These are phyloP conservation scores for Potamilus streckersoni DNA, from an alignment of 1,140 invertebrate genomes.

Conservation along the genomic window DNA sequence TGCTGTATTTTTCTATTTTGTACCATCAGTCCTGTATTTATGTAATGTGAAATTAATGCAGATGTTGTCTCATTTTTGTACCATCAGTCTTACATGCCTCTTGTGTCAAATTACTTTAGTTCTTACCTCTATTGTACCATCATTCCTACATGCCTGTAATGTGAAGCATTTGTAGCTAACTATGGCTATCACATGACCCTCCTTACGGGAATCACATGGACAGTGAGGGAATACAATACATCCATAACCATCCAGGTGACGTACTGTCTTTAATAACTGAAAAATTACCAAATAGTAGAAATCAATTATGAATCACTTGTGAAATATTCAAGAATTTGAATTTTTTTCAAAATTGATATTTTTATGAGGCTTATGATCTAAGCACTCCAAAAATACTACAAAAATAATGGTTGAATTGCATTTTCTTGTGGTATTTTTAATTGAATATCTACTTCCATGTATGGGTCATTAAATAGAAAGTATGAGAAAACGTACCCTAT, in stretches of 20 bases:
- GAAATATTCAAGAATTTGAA: too few species aligned
- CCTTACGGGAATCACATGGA: constrained; percentile 92
- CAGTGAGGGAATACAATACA: constrained; percentile 95
- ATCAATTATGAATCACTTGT: not conserved
- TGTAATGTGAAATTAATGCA: not conserved
- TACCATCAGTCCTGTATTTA: not conserved
- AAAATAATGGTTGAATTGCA: too few species aligned
- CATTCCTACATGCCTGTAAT: constrained; percentile 88
- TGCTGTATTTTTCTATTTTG: too few species aligned
- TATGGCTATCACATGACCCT: constrained; percentile 88
- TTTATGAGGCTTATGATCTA: too few species aligned
- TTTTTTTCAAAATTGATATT: too few species aligned
- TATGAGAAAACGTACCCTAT: too few species aligned
- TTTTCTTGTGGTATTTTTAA: too few species aligned
- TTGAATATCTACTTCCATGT: too few species aligned
- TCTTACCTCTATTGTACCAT: constrained; percentile 83
- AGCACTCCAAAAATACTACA: too few species aligned
- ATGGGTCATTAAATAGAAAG: too few species aligned
- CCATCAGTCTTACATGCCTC: not conserved
- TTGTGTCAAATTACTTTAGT: not conserved
- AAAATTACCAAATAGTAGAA: constrained; percentile 35
- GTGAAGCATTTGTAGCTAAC: constrained; percentile 82
- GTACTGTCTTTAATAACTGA: constrained; percentile 86
- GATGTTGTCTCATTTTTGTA: too few species aligned
- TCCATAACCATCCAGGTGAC: constrained; percentile 89